These are phyloP conservation scores for Lycodopsis pacificus DNA, from an alignment of 2,797 vertebrate species.

Conservation along the genomic window DNA sequence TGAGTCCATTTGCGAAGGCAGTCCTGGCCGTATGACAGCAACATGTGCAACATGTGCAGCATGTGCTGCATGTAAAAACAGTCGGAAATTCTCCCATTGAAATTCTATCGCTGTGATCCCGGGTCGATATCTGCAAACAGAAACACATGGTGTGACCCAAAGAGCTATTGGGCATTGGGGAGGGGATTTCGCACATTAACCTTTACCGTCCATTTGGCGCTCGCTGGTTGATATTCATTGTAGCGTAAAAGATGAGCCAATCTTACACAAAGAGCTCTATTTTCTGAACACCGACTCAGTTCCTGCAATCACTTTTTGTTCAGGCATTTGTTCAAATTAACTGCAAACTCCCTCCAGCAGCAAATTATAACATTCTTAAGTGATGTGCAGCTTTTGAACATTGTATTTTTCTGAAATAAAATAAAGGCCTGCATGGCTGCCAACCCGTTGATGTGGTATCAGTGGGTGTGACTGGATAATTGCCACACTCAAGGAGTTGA, in stretches of 20 bases:
- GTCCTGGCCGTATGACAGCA: slow-evolving; percentile 55
- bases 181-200: slow-evolving; percentile 56
- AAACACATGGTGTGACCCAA: slow-evolving; percentile 46
- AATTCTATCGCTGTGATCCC: slow-evolving; percentile 57
- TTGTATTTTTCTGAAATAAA: slow-evolving; percentile 29
- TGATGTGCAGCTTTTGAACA: slow-evolving; percentile 36
- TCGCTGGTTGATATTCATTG: slow-evolving; percentile 37
- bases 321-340: slow-evolving; percentile 57
- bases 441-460: slow-evolving; percentile 15
- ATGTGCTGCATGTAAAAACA: slow-evolving; percentile 63
- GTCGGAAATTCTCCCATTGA: slow-evolving; percentile 73
- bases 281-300: slow-evolving; percentile 50
- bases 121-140: slow-evolving; percentile 45
- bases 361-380: slow-evolving; percentile 61
- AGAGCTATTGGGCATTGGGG: slow-evolving; percentile 46
- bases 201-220: slow-evolving; percentile 46
- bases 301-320: slow-evolving; percentile 62
- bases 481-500: slow-evolving; percentile 29
- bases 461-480: slow-evolving; percentile 25
- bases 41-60: slow-evolving; percentile 71
- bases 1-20: slow-evolving; percentile 51
- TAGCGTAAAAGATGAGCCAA: slow-evolving; percentile 56
- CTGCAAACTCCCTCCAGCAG: slow-evolving; percentile 43
- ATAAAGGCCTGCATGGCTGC: slow-evolving; percentile 10
- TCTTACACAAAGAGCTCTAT: slow-evolving; percentile 59